These are phyloP conservation scores for Masticophis lateralis DNA, from an alignment of 2,797 vertebrate genomes.

Conservation along the genomic window DNA sequence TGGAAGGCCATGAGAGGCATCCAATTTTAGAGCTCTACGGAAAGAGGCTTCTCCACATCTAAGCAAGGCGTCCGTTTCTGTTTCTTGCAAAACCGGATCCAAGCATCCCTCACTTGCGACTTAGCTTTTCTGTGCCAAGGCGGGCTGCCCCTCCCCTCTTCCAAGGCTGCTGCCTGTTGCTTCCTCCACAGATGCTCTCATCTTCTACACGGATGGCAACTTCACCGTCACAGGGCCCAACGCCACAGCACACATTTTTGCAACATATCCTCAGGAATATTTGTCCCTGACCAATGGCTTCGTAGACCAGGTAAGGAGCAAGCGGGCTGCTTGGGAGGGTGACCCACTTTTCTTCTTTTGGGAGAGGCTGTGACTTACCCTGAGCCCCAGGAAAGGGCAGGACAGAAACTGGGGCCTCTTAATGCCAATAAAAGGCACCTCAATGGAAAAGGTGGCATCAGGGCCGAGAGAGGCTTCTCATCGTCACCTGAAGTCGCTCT, in stretches of 20 bases:
- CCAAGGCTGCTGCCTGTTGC: neutral
- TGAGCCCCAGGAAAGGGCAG: neutral
- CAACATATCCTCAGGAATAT: slow-evolving; percentile 86
- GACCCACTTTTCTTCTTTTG: neutral
- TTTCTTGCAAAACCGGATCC: neutral
- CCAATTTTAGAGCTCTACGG: too few species aligned
- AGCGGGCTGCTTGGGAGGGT: neutral
- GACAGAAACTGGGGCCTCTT: neutral
- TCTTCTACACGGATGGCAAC: slow-evolving; percentile 78
- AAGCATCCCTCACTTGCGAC: neutral
- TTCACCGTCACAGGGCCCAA: slow-evolving; percentile 82
- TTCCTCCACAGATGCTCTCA: slow-evolving; percentile 81
- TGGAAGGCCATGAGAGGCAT: neutral
- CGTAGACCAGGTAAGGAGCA: slow-evolving; percentile 85
- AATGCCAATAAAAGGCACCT: too few species aligned
- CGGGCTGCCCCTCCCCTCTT: too few species aligned
- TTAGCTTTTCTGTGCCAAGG: neutral
- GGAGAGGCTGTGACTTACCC: neutral
- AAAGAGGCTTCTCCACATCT: too few species aligned
- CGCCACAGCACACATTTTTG: slow-evolving; percentile 92
- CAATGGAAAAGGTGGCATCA: neutral
- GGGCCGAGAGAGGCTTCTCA: neutral
- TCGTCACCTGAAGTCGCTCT: neutral
- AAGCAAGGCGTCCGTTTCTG: too few species aligned
- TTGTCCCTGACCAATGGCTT: slow-evolving; percentile 87